Percentiles rank a stretch among this genome's conserved stretches.
These are phyloP conservation scores for Lasiurus cinereus DNA, from an alignment of 2,113 vertebrate species.

Conservation along the genomic window DNA sequence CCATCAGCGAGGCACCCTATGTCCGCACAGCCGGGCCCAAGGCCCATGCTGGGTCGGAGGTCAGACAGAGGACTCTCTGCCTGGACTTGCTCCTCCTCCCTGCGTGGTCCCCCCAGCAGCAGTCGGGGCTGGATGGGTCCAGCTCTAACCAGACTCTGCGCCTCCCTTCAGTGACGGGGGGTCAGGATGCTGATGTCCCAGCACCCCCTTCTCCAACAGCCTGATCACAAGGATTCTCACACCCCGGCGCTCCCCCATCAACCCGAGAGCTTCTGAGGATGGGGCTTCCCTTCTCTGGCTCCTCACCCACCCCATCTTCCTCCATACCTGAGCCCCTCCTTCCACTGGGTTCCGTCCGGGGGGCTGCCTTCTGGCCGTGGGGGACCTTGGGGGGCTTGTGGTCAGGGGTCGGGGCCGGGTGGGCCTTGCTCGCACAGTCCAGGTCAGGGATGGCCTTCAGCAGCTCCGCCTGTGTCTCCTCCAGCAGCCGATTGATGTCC, in stretches of 20 bases:
- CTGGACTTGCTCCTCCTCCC: background rate
- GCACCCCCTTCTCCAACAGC: background rate
- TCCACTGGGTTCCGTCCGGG: conserved; percentile 91
- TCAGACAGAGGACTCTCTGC: background rate
- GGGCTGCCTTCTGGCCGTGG: conserved; percentile 91
- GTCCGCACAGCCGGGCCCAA: background rate
- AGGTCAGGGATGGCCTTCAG: conserved; percentile 99
- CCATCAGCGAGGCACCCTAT: rapidly evolving
- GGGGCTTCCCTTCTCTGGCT: background rate
- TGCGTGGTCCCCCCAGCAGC: background rate
- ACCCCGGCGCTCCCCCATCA: background rate
- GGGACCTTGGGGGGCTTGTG: conserved; percentile 93
- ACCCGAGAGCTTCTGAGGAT: background rate
- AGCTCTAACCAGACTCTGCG: background rate
- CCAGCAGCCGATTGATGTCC: conserved; percentile 98
- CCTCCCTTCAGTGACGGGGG: background rate
- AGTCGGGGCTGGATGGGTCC: background rate
- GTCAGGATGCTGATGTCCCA: background rate
- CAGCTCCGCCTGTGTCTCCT: conserved; percentile 98
- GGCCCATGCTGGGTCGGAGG: rapidly evolving
- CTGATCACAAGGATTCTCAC: background rate
- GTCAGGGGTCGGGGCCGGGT: conserved; percentile 88
- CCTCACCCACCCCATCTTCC: rapidly evolving
- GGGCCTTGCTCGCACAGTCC: conserved; percentile 97
- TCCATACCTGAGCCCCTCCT: conserved; percentile 93